Conservation (phyloP, 2,888 invertebrate genomes). For the Chrysodeixis includens region DNA sequence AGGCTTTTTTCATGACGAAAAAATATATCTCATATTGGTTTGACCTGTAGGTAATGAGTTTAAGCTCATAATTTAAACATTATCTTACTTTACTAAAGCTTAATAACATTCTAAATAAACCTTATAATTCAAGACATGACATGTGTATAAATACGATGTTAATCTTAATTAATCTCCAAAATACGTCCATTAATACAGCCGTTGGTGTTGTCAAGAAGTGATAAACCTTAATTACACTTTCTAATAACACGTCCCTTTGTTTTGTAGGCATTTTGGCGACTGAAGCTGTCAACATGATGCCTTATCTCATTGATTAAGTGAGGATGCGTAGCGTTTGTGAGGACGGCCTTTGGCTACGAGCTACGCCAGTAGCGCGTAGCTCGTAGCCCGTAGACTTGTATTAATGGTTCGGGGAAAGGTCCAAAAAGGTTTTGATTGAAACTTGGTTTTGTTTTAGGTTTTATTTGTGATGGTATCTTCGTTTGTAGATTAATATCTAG, state of each 20-base stretch:
- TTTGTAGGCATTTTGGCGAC: slow-evolving; percentile 17
- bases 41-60: neutral
- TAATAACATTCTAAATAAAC: neutral
- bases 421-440: slow-evolving; percentile 1
- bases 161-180: slow-evolving; percentile 3
- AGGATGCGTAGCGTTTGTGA: slow-evolving; percentile 39
- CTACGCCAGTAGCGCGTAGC: slow-evolving; percentile 18
- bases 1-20: neutral
- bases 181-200: neutral
- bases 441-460: neutral
- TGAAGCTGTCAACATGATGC: slow-evolving; percentile 45
- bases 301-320: slow-evolving; percentile 65
- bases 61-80: neutral
- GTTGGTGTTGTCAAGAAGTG: slow-evolving; percentile 6
- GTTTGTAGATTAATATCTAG: too few species aligned
- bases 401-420: neutral
- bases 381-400: slow-evolving; percentile 2
- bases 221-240: slow-evolving; percentile 18
- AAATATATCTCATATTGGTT: neutral
- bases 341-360: slow-evolving; percentile 18
- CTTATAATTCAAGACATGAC: neutral
- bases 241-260: slow-evolving; percentile 27
- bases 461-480: neutral
- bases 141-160: slow-evolving; percentile 4
- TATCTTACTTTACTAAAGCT: neutral